Percentiles rank a stretch among this genome's conserved stretches.
Conservation (phyloP, 2,888 invertebrate species). For the Ypsolopha sequella region DNA sequence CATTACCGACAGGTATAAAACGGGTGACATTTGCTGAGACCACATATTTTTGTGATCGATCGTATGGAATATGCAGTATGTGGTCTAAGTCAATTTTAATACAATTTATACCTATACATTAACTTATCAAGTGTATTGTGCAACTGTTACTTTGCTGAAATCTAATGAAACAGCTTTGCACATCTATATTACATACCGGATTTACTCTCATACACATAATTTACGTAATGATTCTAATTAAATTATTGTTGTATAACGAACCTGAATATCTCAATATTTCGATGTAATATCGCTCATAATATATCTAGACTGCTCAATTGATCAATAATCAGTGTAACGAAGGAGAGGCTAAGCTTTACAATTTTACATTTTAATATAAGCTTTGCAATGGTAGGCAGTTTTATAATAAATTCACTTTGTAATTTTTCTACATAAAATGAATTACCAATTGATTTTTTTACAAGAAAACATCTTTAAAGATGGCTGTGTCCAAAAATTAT, state of each 20-base stretch:
- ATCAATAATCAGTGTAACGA: conserved; percentile 9
- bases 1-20: too few species aligned
- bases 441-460: background rate
- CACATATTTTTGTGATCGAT: too few species aligned
- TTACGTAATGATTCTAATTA: background rate
- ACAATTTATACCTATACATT: too few species aligned
- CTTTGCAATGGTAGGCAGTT: background rate
- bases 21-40: too few species aligned
- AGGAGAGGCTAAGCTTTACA: conserved; percentile 11
- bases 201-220: background rate
- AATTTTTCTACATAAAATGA: background rate
- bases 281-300: background rate
- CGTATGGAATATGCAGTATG: too few species aligned
- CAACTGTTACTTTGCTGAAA: background rate
- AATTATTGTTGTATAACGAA: background rate
- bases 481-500: background rate
- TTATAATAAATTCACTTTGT: background rate
- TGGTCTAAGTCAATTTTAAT: too few species aligned
- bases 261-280: background rate
- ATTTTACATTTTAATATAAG: conserved; percentile 12
- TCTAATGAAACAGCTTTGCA: background rate
- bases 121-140: too few species aligned
- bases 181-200: background rate
- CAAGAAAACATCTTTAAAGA: too few species aligned
- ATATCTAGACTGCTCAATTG: conserved; percentile 10